Percentiles rank a stretch among this genome's conserved stretches.
phyloP scores from a whole-genome alignment of 1,140 invertebrate genomes.

The Campodea augens region DNA sequence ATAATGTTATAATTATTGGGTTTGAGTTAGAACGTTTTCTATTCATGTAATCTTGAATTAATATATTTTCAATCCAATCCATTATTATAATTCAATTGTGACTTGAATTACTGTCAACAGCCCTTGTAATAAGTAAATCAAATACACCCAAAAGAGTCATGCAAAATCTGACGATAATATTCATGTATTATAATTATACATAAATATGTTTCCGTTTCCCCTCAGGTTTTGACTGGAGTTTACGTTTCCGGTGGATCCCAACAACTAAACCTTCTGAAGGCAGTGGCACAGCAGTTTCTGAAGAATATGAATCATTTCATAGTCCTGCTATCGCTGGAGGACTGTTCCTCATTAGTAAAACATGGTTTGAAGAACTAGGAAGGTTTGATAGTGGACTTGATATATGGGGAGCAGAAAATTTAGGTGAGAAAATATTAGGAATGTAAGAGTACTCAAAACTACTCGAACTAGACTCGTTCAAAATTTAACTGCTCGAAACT shows the following conservation, averaged over 20 bases:
- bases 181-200: neutral
- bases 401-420: conserved; percentile 46
- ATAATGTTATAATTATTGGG: too few species aligned
- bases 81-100: too few species aligned
- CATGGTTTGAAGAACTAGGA: conserved; percentile 38
- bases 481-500: too few species aligned
- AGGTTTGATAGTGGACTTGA: conserved; percentile 47
- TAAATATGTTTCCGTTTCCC: neutral
- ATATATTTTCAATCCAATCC: too few species aligned
- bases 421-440: too few species aligned
- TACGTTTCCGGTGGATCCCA: neutral
- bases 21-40: neutral
- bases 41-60: neutral
- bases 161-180: neutral
- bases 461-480: too few species aligned
- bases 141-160: neutral
- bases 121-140: neutral
- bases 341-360: conserved; percentile 36
- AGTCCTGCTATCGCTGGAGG: conserved; percentile 46
- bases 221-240: neutral
- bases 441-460: too few species aligned
- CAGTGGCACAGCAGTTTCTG: neutral
- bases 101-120: too few species aligned
- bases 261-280: neutral
- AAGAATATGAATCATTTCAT: neutral